Evolutionary conservation across 35 echinoderm and acorn worm species (phyloP), one percentile per base, ranked within the genome.

Genomic region (Amphiura filiformis): DNA sequence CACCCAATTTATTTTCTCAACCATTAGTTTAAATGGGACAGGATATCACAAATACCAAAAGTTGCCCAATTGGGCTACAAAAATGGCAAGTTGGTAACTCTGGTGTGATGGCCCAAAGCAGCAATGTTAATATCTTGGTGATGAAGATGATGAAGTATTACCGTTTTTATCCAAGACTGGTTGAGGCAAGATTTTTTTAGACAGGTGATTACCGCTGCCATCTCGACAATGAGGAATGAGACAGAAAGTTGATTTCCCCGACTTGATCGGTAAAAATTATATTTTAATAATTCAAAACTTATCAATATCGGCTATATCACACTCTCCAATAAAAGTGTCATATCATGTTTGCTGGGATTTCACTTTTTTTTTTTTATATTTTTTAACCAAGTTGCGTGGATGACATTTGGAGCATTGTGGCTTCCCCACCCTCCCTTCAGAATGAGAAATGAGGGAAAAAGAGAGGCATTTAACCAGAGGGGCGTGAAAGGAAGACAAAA

Each of bases 231-330:
- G 4, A 2, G 26, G 3, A 70, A 70, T 13, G 26, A 47, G 17
- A n/a, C 2, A 30, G 61, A 70, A 70, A 70, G 61, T 18, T 70
- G 61, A 70, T n/a, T 70, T 70, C 61, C 44, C 17, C 61, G 28
- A 70, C 61, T 70, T 70, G 61, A 70, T 70, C 15, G 28, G 61
- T 70, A 70, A 70, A 70, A 70, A 70, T 70, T 70, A 70, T 70
- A 70, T 70, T 70, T 70, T 70, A 70, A 70, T 70, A 70, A 70
- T 70, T 5, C 61, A 70, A 70, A 70, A 70, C 61, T 70, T 18
- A 52, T 70, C 61, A 70, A 70, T 70, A 70, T 70, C 28, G 61
- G 1, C 3, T 52, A 52, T 52, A 20, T 11, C 20, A 20, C 44
- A 52, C 7, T 70, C 26, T 23, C 61, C 61, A 70, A 70, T 70